Conservation (phyloP, 2,888 invertebrate species). For the Deilephila elpenor region DNA sequence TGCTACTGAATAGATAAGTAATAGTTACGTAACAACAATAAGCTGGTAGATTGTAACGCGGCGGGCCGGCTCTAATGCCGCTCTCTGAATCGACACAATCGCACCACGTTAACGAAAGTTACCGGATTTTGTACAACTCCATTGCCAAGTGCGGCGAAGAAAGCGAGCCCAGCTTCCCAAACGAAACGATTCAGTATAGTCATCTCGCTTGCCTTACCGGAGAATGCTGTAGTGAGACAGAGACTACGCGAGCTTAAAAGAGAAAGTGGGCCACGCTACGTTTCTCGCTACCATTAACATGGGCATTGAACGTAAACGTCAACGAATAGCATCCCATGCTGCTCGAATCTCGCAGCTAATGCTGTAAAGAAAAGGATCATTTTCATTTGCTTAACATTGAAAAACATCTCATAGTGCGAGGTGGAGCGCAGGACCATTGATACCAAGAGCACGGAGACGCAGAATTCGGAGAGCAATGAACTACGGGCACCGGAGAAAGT, state of each 20-base stretch:
- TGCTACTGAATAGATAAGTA: constrained; percentile 65
- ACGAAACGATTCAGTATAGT: constrained; percentile 62
- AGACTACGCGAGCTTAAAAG: constrained; percentile 80
- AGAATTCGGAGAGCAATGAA: constrained; percentile 83
- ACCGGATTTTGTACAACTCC: constrained; percentile 80
- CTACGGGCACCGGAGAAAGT: constrained; percentile 76
- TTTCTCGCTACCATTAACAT: constrained; percentile 82
- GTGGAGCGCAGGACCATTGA: constrained; percentile 58
- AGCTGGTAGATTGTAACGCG: constrained; percentile 67
- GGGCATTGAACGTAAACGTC: constrained; percentile 82
- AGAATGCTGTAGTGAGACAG: constrained; percentile 60
- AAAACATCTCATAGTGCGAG: constrained; percentile 50
- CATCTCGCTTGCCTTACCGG: constrained; percentile 68
- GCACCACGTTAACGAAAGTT: constrained; percentile 78
- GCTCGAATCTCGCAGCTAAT: constrained; percentile 50
- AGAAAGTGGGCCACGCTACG: constrained; percentile 85
- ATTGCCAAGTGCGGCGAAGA: constrained; percentile 83
- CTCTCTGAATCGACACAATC: constrained; percentile 63
- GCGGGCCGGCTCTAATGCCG: constrained; percentile 49
- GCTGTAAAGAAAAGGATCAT: constrained; percentile 44
- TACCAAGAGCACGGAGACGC: constrained; percentile 56
- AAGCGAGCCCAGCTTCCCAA: constrained; percentile 78
- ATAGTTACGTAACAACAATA: constrained; percentile 67
- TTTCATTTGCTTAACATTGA: constrained; percentile 41
- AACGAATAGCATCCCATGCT: constrained; percentile 58